Conservation (phyloP, 64 coral and sea anemone genomes). For the Porites australiensis region DNA sequence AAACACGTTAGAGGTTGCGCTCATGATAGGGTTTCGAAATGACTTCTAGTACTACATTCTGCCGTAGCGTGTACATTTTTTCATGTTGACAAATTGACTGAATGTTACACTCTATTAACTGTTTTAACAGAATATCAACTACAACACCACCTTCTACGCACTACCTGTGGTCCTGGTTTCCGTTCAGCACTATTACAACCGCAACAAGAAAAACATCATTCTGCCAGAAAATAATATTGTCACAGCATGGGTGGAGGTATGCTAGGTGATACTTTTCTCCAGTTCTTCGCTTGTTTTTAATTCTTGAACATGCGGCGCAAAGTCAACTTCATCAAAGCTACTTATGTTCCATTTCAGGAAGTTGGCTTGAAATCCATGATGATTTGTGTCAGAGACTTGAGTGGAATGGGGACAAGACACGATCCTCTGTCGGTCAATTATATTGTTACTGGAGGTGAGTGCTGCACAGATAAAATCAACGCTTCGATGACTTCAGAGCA, state of each 20-base stretch:
- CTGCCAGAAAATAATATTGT: constrained; percentile 10
- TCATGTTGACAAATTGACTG: no score
- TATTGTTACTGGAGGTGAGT: background rate
- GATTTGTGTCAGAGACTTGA: background rate
- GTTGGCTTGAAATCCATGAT: background rate
- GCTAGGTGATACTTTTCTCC: no score
- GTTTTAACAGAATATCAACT: background rate
- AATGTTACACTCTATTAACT: background rate
- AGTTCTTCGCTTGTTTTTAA: background rate
- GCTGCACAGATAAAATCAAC: no score
- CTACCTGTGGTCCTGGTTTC: background rate
- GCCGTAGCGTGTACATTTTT: no score
- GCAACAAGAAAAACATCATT: background rate
- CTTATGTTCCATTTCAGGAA: background rate
- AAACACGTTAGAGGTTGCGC: no score
- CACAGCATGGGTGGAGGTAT: constrained; percentile 21
- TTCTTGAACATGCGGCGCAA: no score
- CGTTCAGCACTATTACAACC: background rate
- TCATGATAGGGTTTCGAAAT: no score
- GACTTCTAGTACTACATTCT: no score
- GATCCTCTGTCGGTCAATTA: background rate
- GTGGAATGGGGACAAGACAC: background rate
- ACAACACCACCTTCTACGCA: background rate
- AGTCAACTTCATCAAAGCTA: no score
- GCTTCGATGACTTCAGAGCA: no score